Percentiles rank a stretch among this genome's conserved stretches.
Conservation (phyloP, 2,888 invertebrate genomes). For the Sarcophaga caerulescens region DNA sequence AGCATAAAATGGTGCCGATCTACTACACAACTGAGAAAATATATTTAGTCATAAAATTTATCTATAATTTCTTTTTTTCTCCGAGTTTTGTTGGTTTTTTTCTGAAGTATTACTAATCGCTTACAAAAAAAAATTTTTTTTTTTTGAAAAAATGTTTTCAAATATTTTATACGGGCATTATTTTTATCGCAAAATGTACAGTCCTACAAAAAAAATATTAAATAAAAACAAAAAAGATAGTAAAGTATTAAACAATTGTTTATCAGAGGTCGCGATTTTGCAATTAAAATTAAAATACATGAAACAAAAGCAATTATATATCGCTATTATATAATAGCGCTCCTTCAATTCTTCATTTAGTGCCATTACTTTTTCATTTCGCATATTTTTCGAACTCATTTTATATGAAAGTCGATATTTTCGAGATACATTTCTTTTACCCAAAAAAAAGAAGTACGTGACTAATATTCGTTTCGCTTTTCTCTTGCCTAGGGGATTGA, state of each 20-base stretch:
- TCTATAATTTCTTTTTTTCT: slow-evolving; percentile 28
- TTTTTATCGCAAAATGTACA: slow-evolving; percentile 19
- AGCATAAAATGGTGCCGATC: slow-evolving; percentile 49
- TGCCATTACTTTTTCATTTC: too few species aligned
- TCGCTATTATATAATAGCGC: too few species aligned
- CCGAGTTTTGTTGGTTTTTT: neutral
- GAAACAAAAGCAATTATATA: too few species aligned
- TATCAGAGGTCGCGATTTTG: slow-evolving; percentile 16
- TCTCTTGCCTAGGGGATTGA: too few species aligned
- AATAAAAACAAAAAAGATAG: too few species aligned
- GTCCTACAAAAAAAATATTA: neutral
- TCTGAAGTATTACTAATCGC: slow-evolving; percentile 30
- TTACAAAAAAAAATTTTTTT: slow-evolving; percentile 5
- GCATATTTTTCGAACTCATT: too few species aligned
- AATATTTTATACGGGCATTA: neutral
- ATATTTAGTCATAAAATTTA: slow-evolving; percentile 17
- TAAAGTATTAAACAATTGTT: neutral
- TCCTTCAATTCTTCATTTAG: too few species aligned
- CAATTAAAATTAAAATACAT: too few species aligned
- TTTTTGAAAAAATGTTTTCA: slow-evolving; percentile 27
- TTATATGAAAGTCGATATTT: too few species aligned
- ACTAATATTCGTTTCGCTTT: too few species aligned
- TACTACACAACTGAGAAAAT: slow-evolving; percentile 23
- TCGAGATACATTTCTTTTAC: neutral
- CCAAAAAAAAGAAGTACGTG: neutral